Percentiles rank a stretch among this genome's conserved stretches.
phyloP scores from a whole-genome alignment of 2,113 vertebrate species.

The Hippocampus comes region DNA sequence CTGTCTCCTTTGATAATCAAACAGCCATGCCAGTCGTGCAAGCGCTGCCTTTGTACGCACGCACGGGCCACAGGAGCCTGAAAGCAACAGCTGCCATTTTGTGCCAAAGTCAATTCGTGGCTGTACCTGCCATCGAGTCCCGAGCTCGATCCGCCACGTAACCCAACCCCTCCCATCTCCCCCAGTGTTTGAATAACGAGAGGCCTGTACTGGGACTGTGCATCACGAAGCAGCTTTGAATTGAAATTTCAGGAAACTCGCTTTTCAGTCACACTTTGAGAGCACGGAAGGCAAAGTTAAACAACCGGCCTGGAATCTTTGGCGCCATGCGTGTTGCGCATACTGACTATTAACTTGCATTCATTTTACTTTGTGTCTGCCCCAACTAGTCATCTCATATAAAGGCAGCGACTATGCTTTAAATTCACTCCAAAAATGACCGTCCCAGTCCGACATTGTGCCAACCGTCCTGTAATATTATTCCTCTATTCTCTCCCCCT shows the following conservation, averaged over 20 bases:
- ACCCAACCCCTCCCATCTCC: not conserved
- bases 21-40: slow-evolving; percentile 43
- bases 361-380: not conserved
- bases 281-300: not conserved
- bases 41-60: slow-evolving; percentile 22
- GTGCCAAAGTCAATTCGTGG: slow-evolving; percentile 42
- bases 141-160: slow-evolving; percentile 15
- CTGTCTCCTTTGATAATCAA: slow-evolving; percentile 57
- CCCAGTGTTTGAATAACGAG: slow-evolving; percentile 13
- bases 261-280: not conserved
- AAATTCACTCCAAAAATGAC: not conserved
- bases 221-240: not conserved
- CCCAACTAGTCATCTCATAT: not conserved
- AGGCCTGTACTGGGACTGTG: slow-evolving; percentile 2
- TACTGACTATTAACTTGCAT: not conserved
- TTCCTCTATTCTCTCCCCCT: slow-evolving; percentile 9
- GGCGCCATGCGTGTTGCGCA: too few relatives aligned
- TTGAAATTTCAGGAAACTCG: not conserved
- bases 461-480: slow-evolving; percentile 10
- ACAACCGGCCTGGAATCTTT: not conserved
- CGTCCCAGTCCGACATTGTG: slow-evolving; percentile 11
- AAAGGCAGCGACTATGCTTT: not conserved
- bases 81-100: slow-evolving; percentile 43
- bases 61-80: slow-evolving; percentile 19
- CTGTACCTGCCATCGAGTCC: slow-evolving; percentile 36